These are phyloP conservation scores for Noctua fimbriata DNA, from an alignment of 2,888 invertebrate species.

Conservation along the genomic window DNA sequence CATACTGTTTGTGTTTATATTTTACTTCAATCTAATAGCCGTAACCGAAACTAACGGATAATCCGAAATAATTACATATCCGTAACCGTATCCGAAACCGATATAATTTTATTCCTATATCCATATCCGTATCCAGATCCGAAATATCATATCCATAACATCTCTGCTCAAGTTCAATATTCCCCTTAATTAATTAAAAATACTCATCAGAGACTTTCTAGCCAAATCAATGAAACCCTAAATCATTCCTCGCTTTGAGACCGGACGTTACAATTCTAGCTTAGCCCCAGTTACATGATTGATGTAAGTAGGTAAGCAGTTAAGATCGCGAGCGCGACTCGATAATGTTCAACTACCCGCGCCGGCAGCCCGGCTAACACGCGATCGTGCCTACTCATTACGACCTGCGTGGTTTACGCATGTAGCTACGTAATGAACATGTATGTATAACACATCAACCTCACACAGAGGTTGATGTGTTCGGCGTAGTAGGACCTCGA, in stretches of 20 bases:
- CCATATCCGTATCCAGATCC: no score
- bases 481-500: neutral
- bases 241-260: constrained; percentile 18
- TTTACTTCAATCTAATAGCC: no score
- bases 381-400: constrained; percentile 55
- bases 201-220: constrained; percentile 4
- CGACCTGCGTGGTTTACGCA: constrained; percentile 32
- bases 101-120: no score
- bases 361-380: constrained; percentile 32
- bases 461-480: neutral
- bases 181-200: neutral
- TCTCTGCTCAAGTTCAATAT: no score
- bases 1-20: no score
- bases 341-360: constrained; percentile 35
- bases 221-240: neutral
- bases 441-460: no score
- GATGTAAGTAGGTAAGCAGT: constrained; percentile 60
- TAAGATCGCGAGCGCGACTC: constrained; percentile 35
- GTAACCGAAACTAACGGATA: no score
- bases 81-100: no score
- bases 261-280: constrained; percentile 37
- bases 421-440: neutral
- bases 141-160: no score
- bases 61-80: no score
- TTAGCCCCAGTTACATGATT: constrained; percentile 47